Percentiles rank a stretch among this genome's conserved stretches.
phyloP scores from a whole-genome alignment of 2,113 vertebrate species.

The Nothoprocta perdicaria region DNA sequence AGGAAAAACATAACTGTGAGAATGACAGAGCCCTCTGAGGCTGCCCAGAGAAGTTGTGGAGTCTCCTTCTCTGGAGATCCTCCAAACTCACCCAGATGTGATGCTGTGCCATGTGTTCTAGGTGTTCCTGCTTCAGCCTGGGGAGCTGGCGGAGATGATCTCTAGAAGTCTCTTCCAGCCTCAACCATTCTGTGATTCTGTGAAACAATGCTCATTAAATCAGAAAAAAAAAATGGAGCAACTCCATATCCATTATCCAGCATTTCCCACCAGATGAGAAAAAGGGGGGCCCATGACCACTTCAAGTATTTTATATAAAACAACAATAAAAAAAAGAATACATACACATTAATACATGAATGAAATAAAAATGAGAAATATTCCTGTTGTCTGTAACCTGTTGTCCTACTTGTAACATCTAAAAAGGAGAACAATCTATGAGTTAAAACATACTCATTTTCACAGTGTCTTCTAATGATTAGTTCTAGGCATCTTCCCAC shows the following conservation, averaged over 20 bases:
- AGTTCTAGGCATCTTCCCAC: not conserved
- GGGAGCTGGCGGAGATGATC: too few relatives aligned
- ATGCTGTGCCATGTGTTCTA: too few relatives aligned
- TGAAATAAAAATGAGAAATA: not conserved
- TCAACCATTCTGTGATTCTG: too few relatives aligned
- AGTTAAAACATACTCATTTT: not conserved
- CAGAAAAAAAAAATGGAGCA: not conserved
- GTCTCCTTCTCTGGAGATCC: too few relatives aligned
- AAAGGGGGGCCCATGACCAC: not conserved
- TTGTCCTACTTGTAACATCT: not conserved
- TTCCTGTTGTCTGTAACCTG: not conserved
- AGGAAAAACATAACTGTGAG: too few relatives aligned
- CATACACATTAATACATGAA: not conserved
- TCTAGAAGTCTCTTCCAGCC: too few relatives aligned
- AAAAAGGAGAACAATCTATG: not conserved
- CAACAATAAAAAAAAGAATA: not conserved
- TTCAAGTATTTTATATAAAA: not conserved
- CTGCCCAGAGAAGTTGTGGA: too few relatives aligned
- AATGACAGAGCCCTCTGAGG: too few relatives aligned
- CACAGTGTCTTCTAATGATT: fast-evolving
- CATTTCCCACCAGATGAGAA: not conserved
- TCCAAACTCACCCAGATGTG: too few relatives aligned
- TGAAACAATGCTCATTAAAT: not conserved
- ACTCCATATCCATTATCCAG: not conserved
- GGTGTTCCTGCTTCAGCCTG: too few relatives aligned